phyloP scores from a whole-genome alignment of 2,113 vertebrate genomes.

The Psittacula cyanocephala region DNA sequence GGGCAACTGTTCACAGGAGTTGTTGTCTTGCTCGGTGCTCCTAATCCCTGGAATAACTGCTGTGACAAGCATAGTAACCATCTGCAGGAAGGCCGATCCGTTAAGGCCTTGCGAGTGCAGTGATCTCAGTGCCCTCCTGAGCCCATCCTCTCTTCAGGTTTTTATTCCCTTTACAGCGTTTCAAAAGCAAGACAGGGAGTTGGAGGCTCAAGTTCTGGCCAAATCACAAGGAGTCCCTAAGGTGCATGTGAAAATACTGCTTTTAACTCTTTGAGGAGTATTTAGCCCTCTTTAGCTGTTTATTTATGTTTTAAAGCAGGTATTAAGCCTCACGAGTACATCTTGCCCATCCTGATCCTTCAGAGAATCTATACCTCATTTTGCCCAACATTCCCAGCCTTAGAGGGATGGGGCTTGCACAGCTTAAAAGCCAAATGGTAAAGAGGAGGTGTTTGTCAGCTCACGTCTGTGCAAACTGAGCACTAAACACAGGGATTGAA shows the following conservation, averaged over 20 bases:
- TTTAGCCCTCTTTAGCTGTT: neutral
- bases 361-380: neutral
- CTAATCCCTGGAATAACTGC: conserved; percentile 18
- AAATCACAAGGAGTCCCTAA: neutral
- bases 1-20: conserved; percentile 24
- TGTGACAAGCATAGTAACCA: conserved; percentile 22
- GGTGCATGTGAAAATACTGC: neutral
- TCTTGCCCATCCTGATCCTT: neutral
- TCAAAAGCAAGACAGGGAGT: neutral
- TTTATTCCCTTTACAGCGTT: neutral
- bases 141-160: neutral
- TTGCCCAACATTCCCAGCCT: neutral
- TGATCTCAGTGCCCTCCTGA: rapidly evolving
- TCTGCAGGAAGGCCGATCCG: neutral
- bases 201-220: neutral
- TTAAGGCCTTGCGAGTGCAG: neutral
- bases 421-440: neutral
- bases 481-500: neutral
- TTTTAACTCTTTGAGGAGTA: neutral
- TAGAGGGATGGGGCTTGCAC: neutral
- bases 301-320: neutral
- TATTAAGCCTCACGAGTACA: neutral
- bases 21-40: conserved; percentile 37
- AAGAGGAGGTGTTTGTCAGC: neutral
- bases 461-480: neutral